Evolutionary conservation across 2,797 vertebrate species (phyloP).

Genomic region (Cichlasoma orientale): DNA sequence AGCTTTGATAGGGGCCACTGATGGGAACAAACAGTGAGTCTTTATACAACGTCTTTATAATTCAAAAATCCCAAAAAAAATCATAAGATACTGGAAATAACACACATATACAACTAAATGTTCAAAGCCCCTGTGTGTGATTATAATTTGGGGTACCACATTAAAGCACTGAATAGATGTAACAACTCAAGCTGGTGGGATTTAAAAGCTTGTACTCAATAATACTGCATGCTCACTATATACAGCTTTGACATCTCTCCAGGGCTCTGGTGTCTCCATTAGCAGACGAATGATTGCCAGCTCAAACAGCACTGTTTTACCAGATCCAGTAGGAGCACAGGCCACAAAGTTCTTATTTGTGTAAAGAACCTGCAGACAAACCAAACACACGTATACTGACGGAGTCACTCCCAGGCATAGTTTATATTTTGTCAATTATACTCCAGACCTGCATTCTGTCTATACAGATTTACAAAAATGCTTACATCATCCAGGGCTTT

Average conservation of each 20-base stretch:
- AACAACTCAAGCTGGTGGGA: not conserved
- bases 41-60: not conserved
- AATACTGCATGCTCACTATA: constrained; percentile 87
- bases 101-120: not conserved
- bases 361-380: constrained; percentile 89
- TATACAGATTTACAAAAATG: constrained; percentile 27
- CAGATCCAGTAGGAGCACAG: constrained; percentile 96
- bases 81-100: not conserved
- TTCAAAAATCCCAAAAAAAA: not conserved
- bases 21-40: constrained; percentile 34
- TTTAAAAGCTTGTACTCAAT: not conserved
- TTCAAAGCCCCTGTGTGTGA: not conserved
- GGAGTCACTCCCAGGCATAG: not conserved
- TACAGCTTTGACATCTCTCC: constrained; percentile 93
- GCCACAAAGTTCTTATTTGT: constrained; percentile 93
- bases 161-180: constrained; percentile 2
- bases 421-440: not conserved
- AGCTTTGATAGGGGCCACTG: constrained; percentile 99
- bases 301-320: constrained; percentile 97
- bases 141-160: not conserved
- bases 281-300: constrained; percentile 93
- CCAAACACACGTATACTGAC: constrained; percentile 7
- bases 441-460: not conserved
- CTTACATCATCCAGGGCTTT: constrained; percentile 97
- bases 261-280: constrained; percentile 90